A percentile compares a stretch with the other conserved stretches of the same genome.
Evolutionary conservation across 2,113 vertebrate genomes (phyloP).

Genomic region (human): GRCh38 chr20:41382001-41382500

Average conservation of each 20-base stretch:
- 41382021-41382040: no score
- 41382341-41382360: not conserved
- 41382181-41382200: no score
- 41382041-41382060: no score
- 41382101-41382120: no score
- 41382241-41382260: not conserved
- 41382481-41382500: constrained; percentile 57
- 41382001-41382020: no score
- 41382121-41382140: no score
- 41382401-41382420: constrained; percentile 48
- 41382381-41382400: not conserved
- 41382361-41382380: not conserved
- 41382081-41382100: no score
- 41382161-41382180: no score
- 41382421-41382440: constrained; percentile 50
- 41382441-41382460: constrained; percentile 32
- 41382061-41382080: no score
- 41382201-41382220: no score
- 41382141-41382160: no score
- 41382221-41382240: no score
- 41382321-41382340: not conserved
- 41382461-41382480: constrained; percentile 66
- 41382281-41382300: not conserved
- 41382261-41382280: not conserved
- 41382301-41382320: not conserved